Evolutionary conservation across 2,113 vertebrate species (phyloP), one percentile per base, ranked within the genome.

Genomic region (Mirounga angustirostris): DNA sequence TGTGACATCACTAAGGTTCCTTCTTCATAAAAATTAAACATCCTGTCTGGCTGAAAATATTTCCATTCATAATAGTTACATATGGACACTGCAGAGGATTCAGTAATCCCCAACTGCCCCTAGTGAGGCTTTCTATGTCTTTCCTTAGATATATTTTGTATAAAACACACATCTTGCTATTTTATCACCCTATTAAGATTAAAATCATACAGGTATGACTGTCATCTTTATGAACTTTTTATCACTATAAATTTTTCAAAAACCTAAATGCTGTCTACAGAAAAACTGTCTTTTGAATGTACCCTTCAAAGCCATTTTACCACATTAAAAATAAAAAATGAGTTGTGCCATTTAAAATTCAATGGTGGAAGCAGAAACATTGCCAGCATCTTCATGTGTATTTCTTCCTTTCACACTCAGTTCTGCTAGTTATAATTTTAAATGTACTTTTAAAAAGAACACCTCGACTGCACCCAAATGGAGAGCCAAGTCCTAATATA

Each of bases 301-400:
- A 73, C 36, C 46, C 36, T 96, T 89, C 96, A 76, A 94, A 98
- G 76, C 16, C 84, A 95, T 96, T 96, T 96, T 95, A 90, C 43
- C 85, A 78, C 85, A 79, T 92, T 96, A 86, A 94, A 95, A 95
- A 80, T 74, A 91, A 91, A 97, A 96, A 91, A 76, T 71, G 43
- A 87, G 24, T 94, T 76, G 91, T 89, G 26, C 82, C 96, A 96
- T 83, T 95, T 97, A 96, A 92, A 97, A 76, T 85, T 96, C 84
- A 73, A 78, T 91, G 78, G 85, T 89, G 15, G 30, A 94, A 86
- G 7, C 61, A 7, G 63, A 97, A 95, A 91, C 36, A 22, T 59
- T 82, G n/a, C 36, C 80, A 96, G 2, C 7, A 63, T 91, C 84
- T 96, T 91, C 73, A 63, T 89, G 95, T 96, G 33, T 94, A 87